Evolutionary conservation across 2,797 vertebrate species (phyloP), one percentile per base, ranked within the genome.

Genomic region (Schizopygopsis pylzovi): DNA sequence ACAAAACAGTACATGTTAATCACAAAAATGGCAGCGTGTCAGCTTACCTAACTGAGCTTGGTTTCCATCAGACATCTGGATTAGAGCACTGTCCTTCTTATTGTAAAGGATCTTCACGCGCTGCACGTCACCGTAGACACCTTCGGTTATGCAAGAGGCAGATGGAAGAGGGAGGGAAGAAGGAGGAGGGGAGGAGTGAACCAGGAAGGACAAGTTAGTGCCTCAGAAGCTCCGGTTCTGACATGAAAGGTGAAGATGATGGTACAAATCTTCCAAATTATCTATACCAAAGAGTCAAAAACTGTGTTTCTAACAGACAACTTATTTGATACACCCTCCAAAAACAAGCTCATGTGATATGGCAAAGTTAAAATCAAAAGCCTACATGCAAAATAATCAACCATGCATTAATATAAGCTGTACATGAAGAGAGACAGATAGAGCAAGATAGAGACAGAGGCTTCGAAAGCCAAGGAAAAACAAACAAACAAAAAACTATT

Each of bases 41-140:
- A 28, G 11, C 91, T 96, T 97, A 99, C 98, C 97, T 71, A 99
- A 96, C 85, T 99, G 98, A 79, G 98, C 98, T 90, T 99, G 98
- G 95, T 99, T 99, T 87, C 97, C 97, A 87, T 99, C 98, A 39
- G 98, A 97, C 95, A 99, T 95, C 93, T 99, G 98, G 94, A 99
- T 98, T 86, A 99, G 97, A 92, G 98, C 98, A 83, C 97, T 98
- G 96, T 99, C 98, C 94, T 99, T 99, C 93, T 99, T 99, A 95
- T 99, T 99, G 96, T 98, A 99, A 89, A 99, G 96, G 94, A 99
- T 99, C 96, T 99, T 99, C 96, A 99, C 98, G 79, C 98, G 97
- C 92, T 99, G 98, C 93, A 98, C 98, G 91, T 99, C 98, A 92
- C 98, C 98, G 90, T 99, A 99, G 93, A 99, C 98, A 92, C 98